Conservation (phyloP, 37 sponge, comb jelly and placozoan genomes). For the Ephydatia muelleri region DNA sequence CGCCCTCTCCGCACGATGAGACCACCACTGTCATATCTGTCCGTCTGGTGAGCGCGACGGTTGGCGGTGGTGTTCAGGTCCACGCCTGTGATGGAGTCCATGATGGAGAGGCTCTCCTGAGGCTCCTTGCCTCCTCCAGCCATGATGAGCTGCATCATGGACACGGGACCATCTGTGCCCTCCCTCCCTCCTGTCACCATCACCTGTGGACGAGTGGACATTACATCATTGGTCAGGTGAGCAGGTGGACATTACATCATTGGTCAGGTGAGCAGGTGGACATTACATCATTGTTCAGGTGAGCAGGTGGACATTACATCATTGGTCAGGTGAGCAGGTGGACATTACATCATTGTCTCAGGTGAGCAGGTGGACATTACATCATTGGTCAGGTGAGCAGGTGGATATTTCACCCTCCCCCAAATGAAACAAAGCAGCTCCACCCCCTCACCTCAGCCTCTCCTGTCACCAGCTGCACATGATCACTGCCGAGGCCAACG, state of each 20-base stretch:
- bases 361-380: background rate
- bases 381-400: background rate
- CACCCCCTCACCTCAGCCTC: conserved; percentile 36
- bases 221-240: background rate
- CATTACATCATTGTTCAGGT: background rate
- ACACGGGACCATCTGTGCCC: background rate
- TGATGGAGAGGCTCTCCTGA: background rate
- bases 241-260: background rate
- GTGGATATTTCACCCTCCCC: background rate
- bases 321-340: background rate
- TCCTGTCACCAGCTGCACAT: conserved; percentile 47
- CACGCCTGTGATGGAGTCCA: background rate
- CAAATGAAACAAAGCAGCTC: too few species aligned
- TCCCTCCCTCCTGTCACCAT: background rate
- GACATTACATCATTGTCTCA: background rate
- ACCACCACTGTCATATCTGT: conserved; percentile 23
- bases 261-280: background rate
- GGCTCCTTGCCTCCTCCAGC: background rate
- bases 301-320: background rate
- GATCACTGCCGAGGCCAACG: conserved; percentile 29
- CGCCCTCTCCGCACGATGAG: conserved; percentile 62
- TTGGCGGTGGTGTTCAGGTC: conserved; percentile 16
- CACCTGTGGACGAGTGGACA: background rate
- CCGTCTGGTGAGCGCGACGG: conserved; percentile 34
- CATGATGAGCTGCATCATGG: background rate